A percentile compares a stretch with the other conserved stretches of the same genome.
These are phyloP conservation scores for Tinamus major DNA, from an alignment of 2,797 vertebrate genomes.

Conservation along the genomic window DNA sequence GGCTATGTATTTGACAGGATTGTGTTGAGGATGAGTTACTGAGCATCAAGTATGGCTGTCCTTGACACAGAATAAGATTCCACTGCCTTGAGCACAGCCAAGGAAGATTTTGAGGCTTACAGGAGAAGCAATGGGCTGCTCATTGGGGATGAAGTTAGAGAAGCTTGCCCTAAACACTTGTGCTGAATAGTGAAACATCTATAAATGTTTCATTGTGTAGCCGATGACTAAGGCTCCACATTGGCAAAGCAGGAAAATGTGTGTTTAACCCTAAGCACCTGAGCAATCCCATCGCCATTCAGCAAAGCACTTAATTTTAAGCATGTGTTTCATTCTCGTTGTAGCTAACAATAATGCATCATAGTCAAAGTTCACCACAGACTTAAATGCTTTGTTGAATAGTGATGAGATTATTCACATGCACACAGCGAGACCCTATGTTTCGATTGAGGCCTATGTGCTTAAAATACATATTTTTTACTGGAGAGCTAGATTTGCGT, in stretches of 20 bases:
- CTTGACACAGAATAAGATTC: background rate
- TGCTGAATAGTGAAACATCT: slow-evolving; percentile 3
- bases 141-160: background rate
- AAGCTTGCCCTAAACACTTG: background rate
- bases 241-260: slow-evolving; percentile 61
- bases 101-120: background rate
- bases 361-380: slow-evolving; percentile 50
- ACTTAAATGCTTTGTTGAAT: slow-evolving; percentile 47
- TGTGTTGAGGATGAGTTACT: background rate
- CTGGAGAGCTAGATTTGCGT: background rate
- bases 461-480: slow-evolving; percentile 12
- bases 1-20: background rate
- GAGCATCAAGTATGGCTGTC: background rate
- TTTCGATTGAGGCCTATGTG: slow-evolving; percentile 6
- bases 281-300: slow-evolving; percentile 51
- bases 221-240: background rate
- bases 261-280: slow-evolving; percentile 64
- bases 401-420: slow-evolving; percentile 52
- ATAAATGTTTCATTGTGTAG: background rate
- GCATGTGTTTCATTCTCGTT: slow-evolving; percentile 51
- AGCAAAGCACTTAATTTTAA: slow-evolving; percentile 58
- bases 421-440: background rate
- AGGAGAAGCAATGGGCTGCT: background rate
- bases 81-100: background rate
- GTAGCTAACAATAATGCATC: slow-evolving; percentile 48